Conservation (phyloP, 2,113 vertebrate species). For the Pteruthius melanotis region DNA sequence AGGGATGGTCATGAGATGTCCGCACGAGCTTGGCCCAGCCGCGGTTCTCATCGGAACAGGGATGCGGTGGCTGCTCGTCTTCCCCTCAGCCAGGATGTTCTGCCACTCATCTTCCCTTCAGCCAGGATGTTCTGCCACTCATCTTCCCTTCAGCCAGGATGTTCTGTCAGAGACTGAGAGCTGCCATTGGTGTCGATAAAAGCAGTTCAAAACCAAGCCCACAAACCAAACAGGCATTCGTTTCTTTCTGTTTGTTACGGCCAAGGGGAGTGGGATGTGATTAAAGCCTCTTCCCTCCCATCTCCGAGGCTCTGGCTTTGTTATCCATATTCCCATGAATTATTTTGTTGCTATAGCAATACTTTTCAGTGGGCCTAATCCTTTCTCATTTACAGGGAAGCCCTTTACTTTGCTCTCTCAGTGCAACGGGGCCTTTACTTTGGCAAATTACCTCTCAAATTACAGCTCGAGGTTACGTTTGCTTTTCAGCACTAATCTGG, state of each 20-base stretch:
- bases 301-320: constrained; percentile 32
- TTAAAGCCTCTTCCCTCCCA: not conserved
- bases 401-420: not conserved
- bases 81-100: not conserved
- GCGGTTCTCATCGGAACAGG: not conserved
- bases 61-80: not conserved
- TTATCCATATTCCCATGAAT: constrained; percentile 26
- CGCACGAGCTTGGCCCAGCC: not conserved
- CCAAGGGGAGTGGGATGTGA: not conserved
- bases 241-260: not conserved
- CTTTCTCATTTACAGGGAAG: not conserved
- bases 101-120: not conserved
- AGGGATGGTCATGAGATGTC: not conserved
- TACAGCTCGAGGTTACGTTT: not conserved
- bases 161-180: not conserved
- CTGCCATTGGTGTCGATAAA: not conserved
- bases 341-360: constrained; percentile 64
- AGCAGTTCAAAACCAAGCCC: not conserved
- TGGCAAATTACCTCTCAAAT: not conserved
- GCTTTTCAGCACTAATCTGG: not conserved
- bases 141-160: not conserved
- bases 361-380: constrained; percentile 45
- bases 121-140: not conserved
- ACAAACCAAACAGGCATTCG: rapidly evolving
- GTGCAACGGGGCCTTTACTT: not conserved